Evolutionary conservation across 2,888 invertebrate species (phyloP), one percentile per base, ranked within the genome.

Genomic region (Drosophila multiciliata): DNA sequence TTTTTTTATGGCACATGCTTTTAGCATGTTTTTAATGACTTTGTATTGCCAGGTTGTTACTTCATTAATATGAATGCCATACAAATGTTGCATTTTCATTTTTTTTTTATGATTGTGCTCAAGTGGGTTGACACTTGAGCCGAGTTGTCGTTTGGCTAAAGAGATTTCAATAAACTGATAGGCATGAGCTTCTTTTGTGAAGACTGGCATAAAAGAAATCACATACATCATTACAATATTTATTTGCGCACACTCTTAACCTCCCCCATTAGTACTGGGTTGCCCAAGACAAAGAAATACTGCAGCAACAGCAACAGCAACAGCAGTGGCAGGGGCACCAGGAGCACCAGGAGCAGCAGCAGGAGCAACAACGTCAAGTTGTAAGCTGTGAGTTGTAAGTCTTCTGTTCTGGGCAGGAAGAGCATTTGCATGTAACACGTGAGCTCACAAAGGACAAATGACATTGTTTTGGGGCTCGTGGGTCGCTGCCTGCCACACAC

Each of bases 221-320:
- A 83, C 82, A 87, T 84, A 84, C 86, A 88, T 87, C 86, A 89
- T 87, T 87, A 88, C 86, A 87, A 87, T 88, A 89, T 88, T 87
- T 89, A 84, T 87, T 89, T 81, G 82, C 49, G 68, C 70, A 63
- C 87, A 72, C 78, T 71, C 87, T 78, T 82, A 83, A 72, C 72
- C 82, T 73, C 59, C 65, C 54, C 66, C 48, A 57, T 65, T 64
- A 53, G 54, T 63, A 65, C 53, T 40, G 40, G 32, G 40, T 49
- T 49, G 33, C 54, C 50, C 60, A 73, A 76, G 70, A 73, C 79
- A 76, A 81, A 81, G 69, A 68, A 64, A 65, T 48, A 38, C 29
- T 38, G 38, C 66, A 66, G 45, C 4, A 45, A 49, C 60, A 62
- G 65, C 71, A 58, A 35, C 65, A 52, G 48, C 75, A 64, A 64